Evolutionary conservation across 2,888 invertebrate genomes (phyloP).

Genomic region (Hetaerina titia): DNA sequence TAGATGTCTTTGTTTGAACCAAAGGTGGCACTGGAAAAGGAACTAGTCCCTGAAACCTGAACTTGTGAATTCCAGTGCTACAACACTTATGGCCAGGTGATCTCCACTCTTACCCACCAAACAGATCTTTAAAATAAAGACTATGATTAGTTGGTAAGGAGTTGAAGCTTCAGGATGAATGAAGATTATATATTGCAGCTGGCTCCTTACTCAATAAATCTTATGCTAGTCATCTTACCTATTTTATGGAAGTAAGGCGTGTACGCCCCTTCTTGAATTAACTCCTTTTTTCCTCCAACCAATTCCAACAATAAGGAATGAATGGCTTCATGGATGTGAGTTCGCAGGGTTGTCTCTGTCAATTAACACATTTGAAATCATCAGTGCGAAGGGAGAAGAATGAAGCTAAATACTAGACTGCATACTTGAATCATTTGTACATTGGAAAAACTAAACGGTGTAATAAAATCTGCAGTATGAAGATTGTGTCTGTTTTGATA

Average conservation of each 20-base stretch:
- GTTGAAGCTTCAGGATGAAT: neutral
- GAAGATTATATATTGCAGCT: neutral
- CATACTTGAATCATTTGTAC: neutral
- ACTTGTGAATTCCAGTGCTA: too few species aligned
- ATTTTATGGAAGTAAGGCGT: slow-evolving; percentile 78
- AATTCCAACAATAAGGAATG: slow-evolving; percentile 67
- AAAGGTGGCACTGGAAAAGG: too few species aligned
- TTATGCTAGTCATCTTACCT: slow-evolving; percentile 74
- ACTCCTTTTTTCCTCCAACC: slow-evolving; percentile 70
- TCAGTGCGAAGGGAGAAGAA: neutral
- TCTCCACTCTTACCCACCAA: too few species aligned
- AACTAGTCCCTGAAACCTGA: too few species aligned
- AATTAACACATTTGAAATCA: neutral
- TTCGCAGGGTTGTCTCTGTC: slow-evolving; percentile 69
- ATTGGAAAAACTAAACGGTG: neutral
- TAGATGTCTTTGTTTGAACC: too few species aligned
- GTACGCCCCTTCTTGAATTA: slow-evolving; percentile 73
- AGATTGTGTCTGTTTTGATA: neutral
- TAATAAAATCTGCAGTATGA: neutral
- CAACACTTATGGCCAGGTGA: too few species aligned
- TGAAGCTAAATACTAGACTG: neutral
- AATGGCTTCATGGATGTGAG: slow-evolving; percentile 70
- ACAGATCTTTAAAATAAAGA: too few species aligned
- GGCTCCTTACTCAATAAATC: neutral
- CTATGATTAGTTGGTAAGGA: too few species aligned